A percentile compares a stretch with the other conserved stretches of the same genome.
Conservation (phyloP, 2,113 vertebrate genomes). For the Dipodomys stephensi region DNA sequence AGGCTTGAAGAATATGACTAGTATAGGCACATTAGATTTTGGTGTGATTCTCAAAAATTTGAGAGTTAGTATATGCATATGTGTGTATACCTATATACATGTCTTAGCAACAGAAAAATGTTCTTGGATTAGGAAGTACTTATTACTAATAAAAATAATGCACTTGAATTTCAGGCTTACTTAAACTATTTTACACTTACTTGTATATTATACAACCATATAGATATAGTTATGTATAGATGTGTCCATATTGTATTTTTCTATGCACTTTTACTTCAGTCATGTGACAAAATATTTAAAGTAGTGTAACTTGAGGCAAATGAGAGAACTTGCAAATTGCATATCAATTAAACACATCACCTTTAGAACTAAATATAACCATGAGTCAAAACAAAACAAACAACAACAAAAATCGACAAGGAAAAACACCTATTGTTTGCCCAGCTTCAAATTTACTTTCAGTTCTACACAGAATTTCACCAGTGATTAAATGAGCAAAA, state of each 20-base stretch:
- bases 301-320: background rate
- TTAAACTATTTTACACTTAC: background rate
- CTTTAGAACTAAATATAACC: background rate
- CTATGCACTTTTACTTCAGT: background rate
- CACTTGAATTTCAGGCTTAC: background rate
- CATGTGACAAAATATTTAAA: background rate
- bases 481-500: background rate
- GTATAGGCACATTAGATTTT: background rate
- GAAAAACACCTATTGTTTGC: background rate
- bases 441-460: background rate
- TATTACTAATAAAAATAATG: background rate
- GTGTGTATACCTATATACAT: background rate
- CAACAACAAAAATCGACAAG: too few species aligned
- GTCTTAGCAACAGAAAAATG: background rate
- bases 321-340: background rate
- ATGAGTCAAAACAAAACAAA: background rate
- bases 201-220: background rate
- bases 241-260: background rate
- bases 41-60: background rate
- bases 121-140: background rate
- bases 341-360: background rate
- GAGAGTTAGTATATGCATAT: background rate
- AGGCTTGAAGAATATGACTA: background rate
- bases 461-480: background rate
- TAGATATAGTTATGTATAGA: rapidly evolving